Evolutionary conservation across 1,140 invertebrate species (phyloP), one percentile per base, ranked within the genome.

Genomic region (Probaryconus sp.): DNA sequence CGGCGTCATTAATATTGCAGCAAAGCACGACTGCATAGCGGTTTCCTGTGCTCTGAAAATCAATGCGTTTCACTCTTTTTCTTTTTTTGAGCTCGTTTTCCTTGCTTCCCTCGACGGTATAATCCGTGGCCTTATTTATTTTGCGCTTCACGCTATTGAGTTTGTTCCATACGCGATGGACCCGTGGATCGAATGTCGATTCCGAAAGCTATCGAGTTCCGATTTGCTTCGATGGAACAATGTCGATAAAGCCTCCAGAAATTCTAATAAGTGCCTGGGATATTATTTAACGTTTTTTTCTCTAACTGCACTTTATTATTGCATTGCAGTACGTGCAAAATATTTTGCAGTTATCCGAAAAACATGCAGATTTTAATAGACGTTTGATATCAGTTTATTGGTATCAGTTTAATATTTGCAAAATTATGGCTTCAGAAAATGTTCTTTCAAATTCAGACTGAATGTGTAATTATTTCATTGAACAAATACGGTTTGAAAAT

Each of bases 1-100:
- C 43, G 37, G 9, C 38, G 55, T 61, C 64, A 74, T 74, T 74
- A 75, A 75, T 68, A 58, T 64, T 58, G 53, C 48, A 45, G 42
- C 45, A 45, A 58, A 58, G 60, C 72, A 33, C 51, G 47, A 53
- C 28, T 58, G 60, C 58, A 56, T 51, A 60, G 45, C 48, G 33
- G 24, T 56, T 58, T 68, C 28, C 50, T 40, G 28, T 38, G 45
- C 50, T 28, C 60, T 38, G 55, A 53, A 74, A 64, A 75, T 69
- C 64, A 64, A 75, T 75, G 64, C 72, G 42, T 64, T 58, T 48
- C 21, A 63, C 51, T 50, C 35, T 58, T 64, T 71, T 69, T 26
- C 51, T 50, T 42, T 58, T 64, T 71, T 69, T 26, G 26, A n/a
- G 9, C 20, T 14, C 31, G 31, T 14, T 38, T 14, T 21, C 17